Evolutionary conservation across 2,113 vertebrate species (phyloP), one percentile per base, ranked within the genome.

Genomic region (Charina bottae): DNA sequence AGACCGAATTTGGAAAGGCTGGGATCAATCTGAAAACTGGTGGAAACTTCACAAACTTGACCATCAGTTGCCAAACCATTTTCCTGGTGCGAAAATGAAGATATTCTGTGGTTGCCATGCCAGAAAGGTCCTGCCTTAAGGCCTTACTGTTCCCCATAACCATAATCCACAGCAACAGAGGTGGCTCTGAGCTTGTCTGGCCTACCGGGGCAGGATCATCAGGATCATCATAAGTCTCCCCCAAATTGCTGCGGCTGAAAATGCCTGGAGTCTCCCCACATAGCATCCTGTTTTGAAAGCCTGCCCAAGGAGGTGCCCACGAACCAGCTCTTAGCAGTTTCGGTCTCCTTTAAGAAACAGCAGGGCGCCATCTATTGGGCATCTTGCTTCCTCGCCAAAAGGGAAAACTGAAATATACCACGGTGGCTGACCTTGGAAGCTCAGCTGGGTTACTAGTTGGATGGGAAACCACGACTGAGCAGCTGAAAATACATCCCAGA

Each of bases 361-460:
- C 92, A 96, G 93, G 95, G 96, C 94, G 93, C 96, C 96, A 97
- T 97, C 96, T 96, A 92, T 97, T 95, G 96, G 96, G 83, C 92
- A 64, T 89, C 46, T 85, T 26, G 24, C 72, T 42, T 78, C 21
- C 33, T 42, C 17, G 33, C 72, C 0, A 33, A 23, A 42, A 78
- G 72, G 19, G 46, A 49, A 53, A 53, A 85, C 12, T 13, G 46
- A 85, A 53, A 85, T 85, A 26, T 26, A 15, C 12, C 23, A 8
- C 49, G 0, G 0, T 6, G 28, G 33, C 28, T 33, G 64, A 78
- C 33, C 33, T 78, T 78, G 72, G 72, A 78, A 21, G 72, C 72
- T 78, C 42, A 78, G 72, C 33, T 42, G 33, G 33, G 33, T 42
- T 33, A 78, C n/a, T n/a, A n/a, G 7, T 9, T 3, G 33, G 72